A percentile compares a stretch with the other conserved stretches of the same genome.
phyloP scores from a whole-genome alignment of 2,797 vertebrate species.

The Mormyrus hasselquistii region DNA sequence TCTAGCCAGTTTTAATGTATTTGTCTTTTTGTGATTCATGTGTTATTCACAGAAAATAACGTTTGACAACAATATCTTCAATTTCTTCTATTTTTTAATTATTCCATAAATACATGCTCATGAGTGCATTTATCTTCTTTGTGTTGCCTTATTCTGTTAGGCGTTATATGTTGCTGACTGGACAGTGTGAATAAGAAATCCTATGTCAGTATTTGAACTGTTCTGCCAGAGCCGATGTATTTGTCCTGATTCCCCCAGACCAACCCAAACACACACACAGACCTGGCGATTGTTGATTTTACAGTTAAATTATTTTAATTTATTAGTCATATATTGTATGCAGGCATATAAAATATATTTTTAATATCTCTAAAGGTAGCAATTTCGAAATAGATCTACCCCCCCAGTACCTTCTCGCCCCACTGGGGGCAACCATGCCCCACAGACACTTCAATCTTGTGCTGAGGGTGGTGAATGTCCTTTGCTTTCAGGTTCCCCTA shows the following conservation, averaged over 20 bases:
- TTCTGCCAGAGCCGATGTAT: not conserved
- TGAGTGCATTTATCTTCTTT: not conserved
- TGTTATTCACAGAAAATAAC: not conserved
- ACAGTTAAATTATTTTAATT: not conserved
- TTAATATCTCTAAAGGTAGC: not conserved
- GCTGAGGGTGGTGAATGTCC: not conserved
- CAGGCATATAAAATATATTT: not conserved
- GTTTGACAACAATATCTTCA: not conserved
- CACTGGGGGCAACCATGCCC: not conserved
- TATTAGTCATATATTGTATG: not conserved
- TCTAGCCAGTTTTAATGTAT: not conserved
- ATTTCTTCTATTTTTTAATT: not conserved
- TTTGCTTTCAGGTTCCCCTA: constrained; percentile 78
- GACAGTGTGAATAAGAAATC: not conserved
- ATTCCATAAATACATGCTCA: not conserved
- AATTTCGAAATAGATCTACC: not conserved
- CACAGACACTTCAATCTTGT: not conserved
- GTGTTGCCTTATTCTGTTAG: not conserved
- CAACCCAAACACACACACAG: not conserved
- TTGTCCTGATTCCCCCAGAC: not conserved
- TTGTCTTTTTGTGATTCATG: not conserved
- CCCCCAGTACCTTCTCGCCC: not conserved
- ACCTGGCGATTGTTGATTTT: not conserved
- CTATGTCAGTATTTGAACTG: not conserved
- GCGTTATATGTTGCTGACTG: not conserved